Percentiles rank a stretch among this genome's conserved stretches.
Conservation (phyloP, 2,797 vertebrate genomes). For the Phaenicophaeus curvirostris region DNA sequence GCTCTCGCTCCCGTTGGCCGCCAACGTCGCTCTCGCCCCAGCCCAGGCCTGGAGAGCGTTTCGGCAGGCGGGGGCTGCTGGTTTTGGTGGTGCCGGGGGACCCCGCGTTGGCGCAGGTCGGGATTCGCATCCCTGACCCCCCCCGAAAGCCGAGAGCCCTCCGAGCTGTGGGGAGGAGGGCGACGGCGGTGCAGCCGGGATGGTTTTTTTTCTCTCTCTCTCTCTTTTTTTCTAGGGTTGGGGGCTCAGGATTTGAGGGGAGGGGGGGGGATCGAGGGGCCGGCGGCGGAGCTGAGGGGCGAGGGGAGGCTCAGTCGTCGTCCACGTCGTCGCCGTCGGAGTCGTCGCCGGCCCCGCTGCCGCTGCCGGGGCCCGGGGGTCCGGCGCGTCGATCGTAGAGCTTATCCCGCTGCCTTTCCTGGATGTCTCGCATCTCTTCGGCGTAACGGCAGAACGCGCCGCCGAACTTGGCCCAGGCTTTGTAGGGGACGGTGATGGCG, state of each 20-base stretch:
- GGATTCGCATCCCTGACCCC: too few species aligned
- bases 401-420: slow-evolving; percentile 92
- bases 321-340: slow-evolving; percentile 94
- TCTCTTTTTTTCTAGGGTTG: neutral
- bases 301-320: slow-evolving; percentile 85
- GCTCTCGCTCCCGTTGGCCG: neutral
- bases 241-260: too few species aligned
- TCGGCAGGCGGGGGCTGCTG: neutral
- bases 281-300: neutral
- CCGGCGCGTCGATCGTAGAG: slow-evolving; percentile 85
- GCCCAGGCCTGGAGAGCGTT: too few species aligned
- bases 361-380: slow-evolving; percentile 60
- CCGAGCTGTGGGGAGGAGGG: too few species aligned
- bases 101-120: too few species aligned
- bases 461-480: slow-evolving; percentile 96
- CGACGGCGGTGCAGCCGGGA: too few species aligned
- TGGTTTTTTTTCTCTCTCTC: neutral
- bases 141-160: too few species aligned
- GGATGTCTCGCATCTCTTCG: slow-evolving; percentile 98
- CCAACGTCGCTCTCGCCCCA: neutral
- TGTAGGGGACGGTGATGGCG: slow-evolving; percentile 95
- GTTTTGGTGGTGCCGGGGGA: slow-evolving; percentile 26
- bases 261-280: neutral
- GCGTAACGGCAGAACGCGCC: slow-evolving; percentile 92
- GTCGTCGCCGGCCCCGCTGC: slow-evolving; percentile 84